Percentiles rank a stretch among this genome's conserved stretches.
phyloP scores from a whole-genome alignment of 2,888 invertebrate species.

The Trissolcus brochymenae region DNA sequence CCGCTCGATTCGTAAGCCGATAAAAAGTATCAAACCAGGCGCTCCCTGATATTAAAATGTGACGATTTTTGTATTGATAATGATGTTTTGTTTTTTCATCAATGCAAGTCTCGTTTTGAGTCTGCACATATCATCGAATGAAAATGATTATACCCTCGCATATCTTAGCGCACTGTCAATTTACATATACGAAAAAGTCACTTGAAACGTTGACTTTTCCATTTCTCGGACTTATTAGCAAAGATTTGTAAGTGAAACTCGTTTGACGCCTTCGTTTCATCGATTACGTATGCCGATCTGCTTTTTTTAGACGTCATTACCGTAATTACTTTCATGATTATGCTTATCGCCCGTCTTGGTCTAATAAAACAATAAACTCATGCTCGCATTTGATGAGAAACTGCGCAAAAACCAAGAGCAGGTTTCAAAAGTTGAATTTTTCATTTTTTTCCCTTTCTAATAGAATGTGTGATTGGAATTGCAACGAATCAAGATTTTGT shows the following conservation, averaged over 20 bases:
- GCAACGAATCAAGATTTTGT: conserved; percentile 10
- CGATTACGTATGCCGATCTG: conserved; percentile 33
- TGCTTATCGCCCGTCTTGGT: conserved; percentile 27
- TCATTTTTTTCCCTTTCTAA: neutral
- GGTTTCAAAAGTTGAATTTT: neutral
- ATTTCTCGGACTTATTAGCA: conserved; percentile 42
- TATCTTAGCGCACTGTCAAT: conserved; percentile 37
- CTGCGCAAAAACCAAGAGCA: conserved; percentile 4
- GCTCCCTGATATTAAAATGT: conserved; percentile 8
- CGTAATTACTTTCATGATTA: conserved; percentile 35
- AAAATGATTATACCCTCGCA: conserved; percentile 43
- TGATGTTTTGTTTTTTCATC: neutral
- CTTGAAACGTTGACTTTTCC: conserved; percentile 32
- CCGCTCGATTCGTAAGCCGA: conserved; percentile 18
- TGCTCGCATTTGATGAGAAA: conserved; percentile 25
- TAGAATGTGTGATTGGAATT: conserved; percentile 8
- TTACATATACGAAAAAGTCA: conserved; percentile 28
- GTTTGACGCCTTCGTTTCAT: conserved; percentile 37
- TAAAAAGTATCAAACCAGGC: conserved; percentile 17
- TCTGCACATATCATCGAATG: conserved; percentile 24
- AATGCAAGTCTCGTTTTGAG: neutral
- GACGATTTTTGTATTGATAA: conserved; percentile 30
- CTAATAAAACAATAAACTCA: conserved; percentile 28
- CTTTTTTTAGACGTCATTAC: conserved; percentile 32
- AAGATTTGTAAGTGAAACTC: conserved; percentile 47